Conservation (phyloP, 2,113 vertebrate species). For the Hipposideros armiger region DNA sequence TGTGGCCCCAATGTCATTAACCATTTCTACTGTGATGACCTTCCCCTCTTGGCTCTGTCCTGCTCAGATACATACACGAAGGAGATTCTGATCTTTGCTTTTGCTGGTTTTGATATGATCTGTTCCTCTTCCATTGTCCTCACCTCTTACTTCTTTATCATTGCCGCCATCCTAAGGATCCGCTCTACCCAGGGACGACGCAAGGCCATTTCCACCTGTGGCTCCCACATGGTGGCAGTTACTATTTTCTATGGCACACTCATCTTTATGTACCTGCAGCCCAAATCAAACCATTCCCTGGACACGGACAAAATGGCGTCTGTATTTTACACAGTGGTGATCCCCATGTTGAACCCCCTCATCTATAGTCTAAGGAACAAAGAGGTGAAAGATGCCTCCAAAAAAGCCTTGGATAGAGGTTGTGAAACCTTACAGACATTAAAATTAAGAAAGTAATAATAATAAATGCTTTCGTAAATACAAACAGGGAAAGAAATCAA, state of each 20-base stretch:
- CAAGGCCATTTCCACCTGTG: conserved; percentile 77
- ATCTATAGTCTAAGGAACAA: conserved; percentile 83
- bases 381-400: conserved; percentile 75
- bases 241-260: conserved; percentile 78
- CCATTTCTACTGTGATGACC: conserved; percentile 82
- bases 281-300: conserved; percentile 78
- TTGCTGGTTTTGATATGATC: conserved; percentile 77
- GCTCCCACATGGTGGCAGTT: conserved; percentile 58
- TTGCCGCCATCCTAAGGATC: conserved; percentile 65
- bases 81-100: conserved; percentile 77
- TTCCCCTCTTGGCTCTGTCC: conserved; percentile 75
- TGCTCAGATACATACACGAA: conserved; percentile 75
- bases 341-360: conserved; percentile 79
- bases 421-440: conserved; percentile 59
- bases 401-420: conserved; percentile 59
- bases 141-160: conserved; percentile 78
- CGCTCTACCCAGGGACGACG: neutral
- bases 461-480: neutral
- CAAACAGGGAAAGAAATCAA: neutral
- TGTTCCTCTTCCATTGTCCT: conserved; percentile 73
- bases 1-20: conserved; percentile 71
- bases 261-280: conserved; percentile 80
- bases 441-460: conserved; percentile 12
- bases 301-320: conserved; percentile 79
- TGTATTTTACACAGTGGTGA: conserved; percentile 76